Conservation (phyloP, 2,888 invertebrate genomes). For the Andrena bicolor region DNA sequence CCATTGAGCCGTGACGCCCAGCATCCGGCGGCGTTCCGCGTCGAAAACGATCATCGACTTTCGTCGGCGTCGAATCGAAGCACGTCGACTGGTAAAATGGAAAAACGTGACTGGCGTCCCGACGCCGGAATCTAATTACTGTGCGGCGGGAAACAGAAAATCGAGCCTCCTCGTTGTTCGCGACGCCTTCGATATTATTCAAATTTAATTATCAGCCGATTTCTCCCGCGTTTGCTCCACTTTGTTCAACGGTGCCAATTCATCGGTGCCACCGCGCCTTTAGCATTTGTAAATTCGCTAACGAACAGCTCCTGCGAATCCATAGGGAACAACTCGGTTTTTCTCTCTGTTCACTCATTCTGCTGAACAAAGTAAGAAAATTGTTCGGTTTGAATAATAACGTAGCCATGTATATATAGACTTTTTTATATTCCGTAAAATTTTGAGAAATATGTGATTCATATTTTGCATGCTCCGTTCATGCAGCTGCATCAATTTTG, state of each 20-base stretch:
- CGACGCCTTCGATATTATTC: constrained; percentile 32
- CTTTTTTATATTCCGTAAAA: no score
- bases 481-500: no score
- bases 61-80: constrained; percentile 19
- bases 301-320: not conserved
- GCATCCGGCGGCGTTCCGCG: not conserved
- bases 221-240: not conserved
- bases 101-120: constrained; percentile 48
- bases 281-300: not conserved
- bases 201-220: constrained; percentile 39
- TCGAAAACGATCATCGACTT: constrained; percentile 26
- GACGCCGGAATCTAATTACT: constrained; percentile 51
- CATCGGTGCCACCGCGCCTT: not conserved
- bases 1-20: not conserved
- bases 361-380: no score
- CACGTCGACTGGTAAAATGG: constrained; percentile 40
- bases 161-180: constrained; percentile 5
- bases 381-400: no score
- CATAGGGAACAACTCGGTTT: no score
- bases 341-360: no score
- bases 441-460: no score
- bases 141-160: constrained; percentile 20
- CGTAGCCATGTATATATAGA: no score
- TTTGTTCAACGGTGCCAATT: not conserved
- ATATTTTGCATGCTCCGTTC: no score